Base-by-base conservation (phyloP, 2,888 invertebrate genomes). In the Mallateleia sp. region DNA sequence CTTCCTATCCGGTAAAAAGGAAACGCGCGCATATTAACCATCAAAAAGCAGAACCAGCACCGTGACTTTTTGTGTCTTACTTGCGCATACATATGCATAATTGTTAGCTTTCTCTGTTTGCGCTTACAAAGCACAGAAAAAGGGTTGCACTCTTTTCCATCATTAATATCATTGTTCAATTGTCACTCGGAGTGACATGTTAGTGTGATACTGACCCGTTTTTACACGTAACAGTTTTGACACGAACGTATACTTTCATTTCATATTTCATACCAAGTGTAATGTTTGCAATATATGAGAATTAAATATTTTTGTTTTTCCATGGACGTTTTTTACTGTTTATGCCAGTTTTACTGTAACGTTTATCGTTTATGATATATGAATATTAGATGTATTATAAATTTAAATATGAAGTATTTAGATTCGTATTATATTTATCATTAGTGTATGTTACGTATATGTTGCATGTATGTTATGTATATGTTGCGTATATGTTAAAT, bases 101-200 rank as follows among this genome's bases (percentile, higher is more conserved):
- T 45, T 45, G 45, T 45, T 45, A 45, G 4, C n/a, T n/a, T 45
- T 45, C 18, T n/a, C 38, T 45, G 45, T 7, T 45, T n/a, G 38
- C 38, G 14, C 11, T 38, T 2, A 45, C n/a, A 45, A 45, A 15
- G n/a, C 45, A n/a, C 18, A n/a, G 45, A 45, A 15, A 45, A 45
- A 45, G 15, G 11, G 45, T 7, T n/a, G 45, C 45, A n/a, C 15
- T 45, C 15, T 45, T n/a, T n/a, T 2, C 45, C 45, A 45, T n/a
- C 45, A 45, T 45, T 45, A 45, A 45, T 45, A 45, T 45, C 18
- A n/a, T 45, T 45, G n/a, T 45, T 45, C 18, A 45, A 45, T 45
- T 45, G 15, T 45, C 45, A 45, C 45, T 38, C 14, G 38, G 11
- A 38, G 38, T 9, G 38, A 38, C 8, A 11, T 38, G 14, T 11